These are phyloP conservation scores for Griposia aprilina DNA, from an alignment of 2,888 invertebrate species.

Conservation along the genomic window DNA sequence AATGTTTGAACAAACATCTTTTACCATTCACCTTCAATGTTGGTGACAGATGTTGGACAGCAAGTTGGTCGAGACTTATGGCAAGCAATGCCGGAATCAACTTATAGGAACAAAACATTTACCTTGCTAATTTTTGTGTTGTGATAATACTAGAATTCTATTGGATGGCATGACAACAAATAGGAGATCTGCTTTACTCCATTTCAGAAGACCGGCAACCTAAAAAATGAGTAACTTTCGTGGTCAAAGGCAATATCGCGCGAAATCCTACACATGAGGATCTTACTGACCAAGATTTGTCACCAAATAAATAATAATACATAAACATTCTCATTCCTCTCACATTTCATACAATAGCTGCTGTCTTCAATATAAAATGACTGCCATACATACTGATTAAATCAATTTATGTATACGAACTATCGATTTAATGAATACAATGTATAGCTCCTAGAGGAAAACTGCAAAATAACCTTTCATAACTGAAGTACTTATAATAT, in stretches of 20 bases:
- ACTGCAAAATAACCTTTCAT: slow-evolving; percentile 23
- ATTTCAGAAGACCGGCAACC: neutral
- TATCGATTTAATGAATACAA: slow-evolving; percentile 16
- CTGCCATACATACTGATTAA: slow-evolving; percentile 19
- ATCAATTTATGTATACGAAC: slow-evolving; percentile 33
- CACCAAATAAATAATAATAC: slow-evolving; percentile 8
- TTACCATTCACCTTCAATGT: slow-evolving; percentile 18
- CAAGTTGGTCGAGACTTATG: neutral
- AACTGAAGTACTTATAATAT: slow-evolving; percentile 34
- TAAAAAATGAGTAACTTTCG: neutral
- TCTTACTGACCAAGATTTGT: slow-evolving; percentile 17
- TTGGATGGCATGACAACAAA: neutral
- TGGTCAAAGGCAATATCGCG: no score
- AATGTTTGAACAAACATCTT: slow-evolving; percentile 24
- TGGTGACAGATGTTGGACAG: slow-evolving; percentile 34
- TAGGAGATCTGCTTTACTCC: neutral
- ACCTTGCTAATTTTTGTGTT: neutral
- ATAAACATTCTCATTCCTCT: neutral
- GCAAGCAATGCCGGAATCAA: neutral
- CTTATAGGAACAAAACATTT: neutral
- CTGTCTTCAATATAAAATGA: slow-evolving; percentile 28
- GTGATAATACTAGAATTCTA: neutral
- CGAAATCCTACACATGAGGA: neutral
- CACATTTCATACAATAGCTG: slow-evolving; percentile 45
- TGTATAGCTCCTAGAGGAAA: slow-evolving; percentile 37